Conservation (phyloP, 1,140 invertebrate genomes). For the Drosophila truncata region DNA sequence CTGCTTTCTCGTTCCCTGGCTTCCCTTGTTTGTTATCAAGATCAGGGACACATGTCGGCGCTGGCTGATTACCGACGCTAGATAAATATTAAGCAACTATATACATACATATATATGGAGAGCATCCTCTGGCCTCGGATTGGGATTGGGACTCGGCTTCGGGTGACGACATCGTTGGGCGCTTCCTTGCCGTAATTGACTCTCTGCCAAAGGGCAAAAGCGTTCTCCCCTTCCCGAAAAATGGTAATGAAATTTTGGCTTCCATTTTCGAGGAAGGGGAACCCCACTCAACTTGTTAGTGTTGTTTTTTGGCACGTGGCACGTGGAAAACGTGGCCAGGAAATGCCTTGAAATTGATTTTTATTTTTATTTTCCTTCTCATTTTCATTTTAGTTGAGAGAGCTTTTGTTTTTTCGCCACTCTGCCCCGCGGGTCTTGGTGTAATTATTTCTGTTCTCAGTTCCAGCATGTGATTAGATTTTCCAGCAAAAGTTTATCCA, state of each 20-base stretch:
- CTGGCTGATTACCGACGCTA: constrained; percentile 64
- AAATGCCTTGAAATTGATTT: constrained; percentile 70
- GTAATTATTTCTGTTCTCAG: constrained; percentile 66
- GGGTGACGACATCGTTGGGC: constrained; percentile 56
- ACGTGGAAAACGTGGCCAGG: constrained; percentile 57
- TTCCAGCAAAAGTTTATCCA: constrained; percentile 47
- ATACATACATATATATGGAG: constrained; percentile 14
- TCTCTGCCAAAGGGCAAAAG: constrained; percentile 61
- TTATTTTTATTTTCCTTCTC: constrained; percentile 76
- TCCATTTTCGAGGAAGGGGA: constrained; percentile 47
- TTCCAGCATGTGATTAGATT: constrained; percentile 60
- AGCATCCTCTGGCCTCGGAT: constrained; percentile 31
- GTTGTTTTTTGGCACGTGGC: constrained; percentile 72
- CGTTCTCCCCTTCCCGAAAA: constrained; percentile 5
- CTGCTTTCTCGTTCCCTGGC: constrained; percentile 3
- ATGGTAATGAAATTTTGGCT: constrained; percentile 67
- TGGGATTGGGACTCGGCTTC: constrained; percentile 17
- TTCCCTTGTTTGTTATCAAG: constrained; percentile 61
- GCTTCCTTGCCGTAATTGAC: constrained; percentile 70
- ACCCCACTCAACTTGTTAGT: constrained; percentile 36
- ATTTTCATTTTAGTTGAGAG: constrained; percentile 66
- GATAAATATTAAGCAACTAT: constrained; percentile 79
- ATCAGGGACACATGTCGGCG: constrained; percentile 71
- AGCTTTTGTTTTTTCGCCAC: constrained; percentile 25
- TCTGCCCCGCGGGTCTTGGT: constrained; percentile 13